Evolutionary conservation across 1,140 invertebrate species (phyloP).

Genomic region (Brachionus plicatilis): DNA sequence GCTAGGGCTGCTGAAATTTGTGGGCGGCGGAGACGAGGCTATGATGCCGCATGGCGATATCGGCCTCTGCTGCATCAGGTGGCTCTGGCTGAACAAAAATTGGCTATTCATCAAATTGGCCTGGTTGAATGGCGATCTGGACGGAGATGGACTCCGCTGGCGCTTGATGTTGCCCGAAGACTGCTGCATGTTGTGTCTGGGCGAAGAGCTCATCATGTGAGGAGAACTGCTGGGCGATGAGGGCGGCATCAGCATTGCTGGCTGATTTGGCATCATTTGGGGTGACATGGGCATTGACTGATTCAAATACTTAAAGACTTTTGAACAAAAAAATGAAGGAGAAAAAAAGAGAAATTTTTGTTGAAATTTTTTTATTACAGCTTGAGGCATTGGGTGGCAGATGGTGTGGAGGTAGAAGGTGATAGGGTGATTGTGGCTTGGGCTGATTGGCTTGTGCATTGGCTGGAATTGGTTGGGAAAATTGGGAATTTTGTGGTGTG

Average conservation of each 20-base stretch:
- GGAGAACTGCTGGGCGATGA: not conserved
- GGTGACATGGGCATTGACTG: not conserved
- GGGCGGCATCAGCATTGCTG: not conserved
- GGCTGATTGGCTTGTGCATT: not conserved
- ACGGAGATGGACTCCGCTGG: conserved; percentile 9
- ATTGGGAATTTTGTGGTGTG: not conserved
- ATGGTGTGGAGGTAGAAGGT: not conserved
- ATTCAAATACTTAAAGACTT: not conserved
- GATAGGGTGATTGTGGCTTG: not conserved
- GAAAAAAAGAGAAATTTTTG: not conserved
- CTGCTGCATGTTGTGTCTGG: not conserved
- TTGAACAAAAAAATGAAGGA: not conserved
- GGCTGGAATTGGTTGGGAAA: not conserved
- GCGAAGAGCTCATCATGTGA: not conserved
- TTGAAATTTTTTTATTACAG: not conserved
- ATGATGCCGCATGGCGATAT: not conserved
- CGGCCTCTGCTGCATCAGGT: not conserved
- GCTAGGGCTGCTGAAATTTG: not conserved
- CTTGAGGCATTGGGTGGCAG: not conserved
- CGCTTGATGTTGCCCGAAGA: not conserved
- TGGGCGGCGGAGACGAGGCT: not conserved
- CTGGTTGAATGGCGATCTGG: not conserved
- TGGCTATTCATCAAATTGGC: not conserved
- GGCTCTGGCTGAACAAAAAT: conserved; percentile 11
- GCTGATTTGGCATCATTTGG: not conserved